phyloP scores from a whole-genome alignment of 2,797 vertebrate species.

The Coregonus suidteri region DNA sequence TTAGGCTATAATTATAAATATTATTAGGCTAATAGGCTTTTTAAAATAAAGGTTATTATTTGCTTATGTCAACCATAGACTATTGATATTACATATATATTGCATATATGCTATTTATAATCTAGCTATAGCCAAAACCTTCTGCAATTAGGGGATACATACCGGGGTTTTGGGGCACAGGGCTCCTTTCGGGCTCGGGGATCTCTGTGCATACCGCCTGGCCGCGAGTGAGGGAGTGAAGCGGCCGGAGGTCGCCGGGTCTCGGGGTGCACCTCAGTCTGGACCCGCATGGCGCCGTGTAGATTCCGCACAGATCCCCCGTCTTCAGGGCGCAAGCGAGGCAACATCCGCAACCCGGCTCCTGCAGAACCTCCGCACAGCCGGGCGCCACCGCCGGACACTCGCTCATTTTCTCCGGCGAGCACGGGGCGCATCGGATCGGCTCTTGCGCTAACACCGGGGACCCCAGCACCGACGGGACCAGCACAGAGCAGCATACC shows the following conservation, averaged over 20 bases:
- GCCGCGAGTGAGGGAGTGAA: conserved; percentile 84
- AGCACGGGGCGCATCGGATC: conserved; percentile 85
- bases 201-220: conserved; percentile 79
- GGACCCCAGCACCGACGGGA: conserved; percentile 67
- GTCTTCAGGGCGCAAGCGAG: conserved; percentile 80
- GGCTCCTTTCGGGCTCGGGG: conserved; percentile 55
- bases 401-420: conserved; percentile 76
- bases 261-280: conserved; percentile 84
- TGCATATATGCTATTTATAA: not conserved
- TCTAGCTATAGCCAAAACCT: not conserved
- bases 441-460: conserved; percentile 76
- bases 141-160: conserved; percentile 27
- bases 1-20: not conserved
- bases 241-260: conserved; percentile 80
- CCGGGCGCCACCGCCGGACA: conserved; percentile 82
- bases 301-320: conserved; percentile 85
- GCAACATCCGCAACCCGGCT: conserved; percentile 91
- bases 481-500: conserved; percentile 51
- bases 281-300: conserved; percentile 86
- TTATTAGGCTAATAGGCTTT: not conserved
- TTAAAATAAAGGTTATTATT: not conserved
- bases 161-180: conserved; percentile 78
- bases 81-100: not conserved
- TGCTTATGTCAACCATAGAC: not conserved
- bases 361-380: conserved; percentile 81